A percentile compares a stretch with the other conserved stretches of the same genome.
phyloP scores from a whole-genome alignment of 2,888 invertebrate genomes.

The Yponomeuta sedellus region DNA sequence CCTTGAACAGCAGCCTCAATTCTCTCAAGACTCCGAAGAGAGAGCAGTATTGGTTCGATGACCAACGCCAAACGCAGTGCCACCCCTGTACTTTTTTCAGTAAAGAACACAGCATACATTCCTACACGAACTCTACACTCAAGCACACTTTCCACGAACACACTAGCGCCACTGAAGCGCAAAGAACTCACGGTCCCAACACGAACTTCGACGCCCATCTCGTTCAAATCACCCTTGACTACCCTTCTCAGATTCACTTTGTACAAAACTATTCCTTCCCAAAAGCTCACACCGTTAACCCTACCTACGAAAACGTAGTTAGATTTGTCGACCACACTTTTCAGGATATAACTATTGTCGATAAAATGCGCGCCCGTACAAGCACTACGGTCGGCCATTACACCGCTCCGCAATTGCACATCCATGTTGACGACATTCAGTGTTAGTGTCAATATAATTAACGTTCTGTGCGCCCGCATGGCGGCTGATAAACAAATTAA shows the following conservation, averaged over 20 bases:
- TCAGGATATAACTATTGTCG: conserved; percentile 30
- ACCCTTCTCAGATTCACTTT: conserved; percentile 62
- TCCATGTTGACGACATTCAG: conserved; percentile 30
- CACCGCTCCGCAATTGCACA: conserved; percentile 3
- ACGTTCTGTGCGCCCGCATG: conserved; percentile 36
- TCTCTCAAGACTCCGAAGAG: conserved; percentile 50
- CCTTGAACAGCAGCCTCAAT: conserved; percentile 64
- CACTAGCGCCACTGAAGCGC: conserved; percentile 53
- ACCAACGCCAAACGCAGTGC: conserved; percentile 43
- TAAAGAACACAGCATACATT: conserved; percentile 59
- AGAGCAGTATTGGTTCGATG: conserved; percentile 54
- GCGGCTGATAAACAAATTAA: conserved; percentile 22
- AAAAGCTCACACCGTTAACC: conserved; percentile 47
- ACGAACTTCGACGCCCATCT: conserved; percentile 47
- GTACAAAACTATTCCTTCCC: conserved; percentile 43
- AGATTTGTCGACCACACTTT: conserved; percentile 46
- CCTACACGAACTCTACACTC: conserved; percentile 49
- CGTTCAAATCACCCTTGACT: conserved; percentile 61
- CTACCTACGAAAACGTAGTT: conserved; percentile 64
- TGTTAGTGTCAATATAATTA: conserved; percentile 39
- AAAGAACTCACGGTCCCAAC: conserved; percentile 45
- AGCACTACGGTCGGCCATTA: background rate
- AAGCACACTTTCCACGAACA: conserved; percentile 46
- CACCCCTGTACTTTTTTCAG: conserved; percentile 36
- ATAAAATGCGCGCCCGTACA: conserved; percentile 27